phyloP scores from a whole-genome alignment of 1,140 invertebrate species.

The Pseudobourletiella spinata region DNA sequence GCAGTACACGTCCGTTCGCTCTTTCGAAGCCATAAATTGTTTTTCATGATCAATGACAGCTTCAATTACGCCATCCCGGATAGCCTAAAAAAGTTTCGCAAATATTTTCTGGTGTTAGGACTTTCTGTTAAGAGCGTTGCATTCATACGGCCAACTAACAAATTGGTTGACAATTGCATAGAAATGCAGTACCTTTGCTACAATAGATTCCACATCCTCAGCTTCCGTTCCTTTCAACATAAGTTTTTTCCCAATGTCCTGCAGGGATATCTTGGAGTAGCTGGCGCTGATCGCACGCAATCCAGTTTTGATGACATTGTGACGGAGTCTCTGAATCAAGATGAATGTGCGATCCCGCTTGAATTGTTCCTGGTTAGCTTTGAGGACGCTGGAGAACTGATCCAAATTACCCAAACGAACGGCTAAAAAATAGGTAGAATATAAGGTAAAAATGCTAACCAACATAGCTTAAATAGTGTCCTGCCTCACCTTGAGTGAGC shows the following conservation, averaged over 20 bases:
- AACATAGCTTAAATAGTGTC: too few species aligned
- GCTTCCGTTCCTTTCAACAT: slow-evolving; percentile 96
- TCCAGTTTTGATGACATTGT: slow-evolving; percentile 99
- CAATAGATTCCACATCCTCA: slow-evolving; percentile 97
- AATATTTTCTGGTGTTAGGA: too few species aligned
- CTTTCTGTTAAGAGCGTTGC: too few species aligned
- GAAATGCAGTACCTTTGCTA: slow-evolving; percentile 88
- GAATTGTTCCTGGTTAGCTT: slow-evolving; percentile 80
- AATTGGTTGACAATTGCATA: too few species aligned
- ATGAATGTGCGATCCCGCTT: slow-evolving; percentile 87
- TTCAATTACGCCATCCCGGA: slow-evolving; percentile 96
- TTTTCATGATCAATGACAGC: slow-evolving; percentile 91
- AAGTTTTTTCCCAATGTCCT: slow-evolving; percentile 88
- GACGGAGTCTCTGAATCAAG: slow-evolving; percentile 82
- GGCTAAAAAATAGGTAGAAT: slow-evolving; percentile 48
- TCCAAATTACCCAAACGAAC: slow-evolving; percentile 90
- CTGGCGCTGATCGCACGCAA: slow-evolving; percentile 93
- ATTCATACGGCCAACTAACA: too few species aligned
- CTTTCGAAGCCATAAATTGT: slow-evolving; percentile 94
- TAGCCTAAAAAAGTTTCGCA: slow-evolving; percentile 63
- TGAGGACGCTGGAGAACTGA: slow-evolving; percentile 85
- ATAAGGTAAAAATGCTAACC: background rate
- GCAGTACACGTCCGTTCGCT: slow-evolving; percentile 93
- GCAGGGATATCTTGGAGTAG: slow-evolving; percentile 91
- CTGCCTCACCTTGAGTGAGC: slow-evolving; percentile 75